Evolutionary conservation across 2,888 invertebrate genomes (phyloP), one percentile per base, ranked within the genome.

Genomic region (Esperia sulphurella): DNA sequence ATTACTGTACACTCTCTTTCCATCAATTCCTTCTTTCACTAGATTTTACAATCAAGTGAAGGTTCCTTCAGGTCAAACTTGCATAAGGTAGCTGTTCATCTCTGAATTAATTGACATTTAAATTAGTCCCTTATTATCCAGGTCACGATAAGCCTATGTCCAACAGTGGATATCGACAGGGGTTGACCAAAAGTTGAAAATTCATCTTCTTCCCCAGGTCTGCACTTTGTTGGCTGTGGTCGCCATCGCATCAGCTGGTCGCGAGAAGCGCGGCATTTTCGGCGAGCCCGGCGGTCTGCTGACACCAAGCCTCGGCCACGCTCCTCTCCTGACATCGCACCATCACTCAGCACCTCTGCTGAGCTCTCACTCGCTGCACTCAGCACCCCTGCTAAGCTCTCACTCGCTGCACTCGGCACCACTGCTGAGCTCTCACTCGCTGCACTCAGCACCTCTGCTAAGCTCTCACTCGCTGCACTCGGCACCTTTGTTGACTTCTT

Each of bases 251-350:
- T 59, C 61, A 3, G 68, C 70, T 2, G 50, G 66, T 9, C 71
- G 79, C 12, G 64, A 71, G 48, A 79, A 72, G 58, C 80, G 83
- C 12, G 77, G 82, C 50, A 70, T 76, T 61, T 71, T 60, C 57
- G 74, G 75, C 35, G 73, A 72, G 55, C 64, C 72, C 1, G 67
- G 71, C 8, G 69, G 70, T 10, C 58, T 75, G 48, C 65, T 68
- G 12, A 51, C 62, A 3, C 51, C 64, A 12, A 55, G 58, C 35
- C 50, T 64, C 33, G 61, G 58, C 54, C 53, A 57, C 39, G 58
- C 48, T 48, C 47, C 56, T 0, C 46, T 55, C 38, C 50, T 40
- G 40, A 58, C 53, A 52, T 31, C 51, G 29, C 50, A 43, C 29
- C 54, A 46, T 21, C 51, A 43, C 53, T 40, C 57, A 30, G n/a